Percentiles rank a stretch among this genome's conserved stretches.
Conservation (phyloP, 2,888 invertebrate species). For the Macropis europaea region DNA sequence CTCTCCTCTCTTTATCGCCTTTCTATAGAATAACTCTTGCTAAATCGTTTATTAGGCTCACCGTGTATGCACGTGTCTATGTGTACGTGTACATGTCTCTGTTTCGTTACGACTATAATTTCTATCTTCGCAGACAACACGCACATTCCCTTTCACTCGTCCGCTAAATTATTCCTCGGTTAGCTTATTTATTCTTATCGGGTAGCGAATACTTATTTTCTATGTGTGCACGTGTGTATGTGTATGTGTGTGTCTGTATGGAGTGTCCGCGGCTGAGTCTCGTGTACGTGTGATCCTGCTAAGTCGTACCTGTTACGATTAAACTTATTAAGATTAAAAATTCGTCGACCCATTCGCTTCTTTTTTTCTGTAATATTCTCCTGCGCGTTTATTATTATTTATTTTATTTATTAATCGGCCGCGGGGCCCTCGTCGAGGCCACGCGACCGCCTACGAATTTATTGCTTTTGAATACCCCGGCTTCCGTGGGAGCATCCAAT, state of each 20-base stretch:
- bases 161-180: conserved; percentile 22
- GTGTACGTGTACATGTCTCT: neutral
- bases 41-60: conserved; percentile 40
- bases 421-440: conserved; percentile 45
- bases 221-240: neutral
- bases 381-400: conserved; percentile 36
- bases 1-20: neutral
- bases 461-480: conserved; percentile 80
- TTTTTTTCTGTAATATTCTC: conserved; percentile 21
- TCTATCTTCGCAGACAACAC: neutral
- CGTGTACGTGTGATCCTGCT: conserved; percentile 34
- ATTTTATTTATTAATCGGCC: conserved; percentile 60
- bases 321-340: conserved; percentile 59
- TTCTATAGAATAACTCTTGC: conserved; percentile 37
- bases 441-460: conserved; percentile 72
- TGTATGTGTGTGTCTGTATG: neutral
- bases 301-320: conserved; percentile 47
- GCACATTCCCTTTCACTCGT: neutral
- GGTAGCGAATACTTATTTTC: conserved; percentile 18
- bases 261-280: neutral
- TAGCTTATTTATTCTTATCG: conserved; percentile 27
- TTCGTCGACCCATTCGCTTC: conserved; percentile 50
- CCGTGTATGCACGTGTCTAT: conserved; percentile 4
- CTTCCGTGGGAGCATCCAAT: conserved; percentile 78
- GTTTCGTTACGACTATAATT: neutral